Evolutionary conservation across 2,797 vertebrate species (phyloP).

Genomic region (Aplochiton taeniatus): DNA sequence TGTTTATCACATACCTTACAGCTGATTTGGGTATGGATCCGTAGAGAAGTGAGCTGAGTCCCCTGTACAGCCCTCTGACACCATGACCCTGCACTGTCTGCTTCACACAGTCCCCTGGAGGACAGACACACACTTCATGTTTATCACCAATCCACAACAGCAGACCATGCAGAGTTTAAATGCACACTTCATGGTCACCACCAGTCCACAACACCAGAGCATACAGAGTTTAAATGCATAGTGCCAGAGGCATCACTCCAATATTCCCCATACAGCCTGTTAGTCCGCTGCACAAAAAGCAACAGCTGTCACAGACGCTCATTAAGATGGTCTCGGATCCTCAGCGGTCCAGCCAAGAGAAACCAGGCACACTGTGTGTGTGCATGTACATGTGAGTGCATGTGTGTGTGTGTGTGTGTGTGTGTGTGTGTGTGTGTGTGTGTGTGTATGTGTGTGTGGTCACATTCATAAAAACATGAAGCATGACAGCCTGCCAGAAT

Average conservation of each 20-base stretch:
- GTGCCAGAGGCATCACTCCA: neutral
- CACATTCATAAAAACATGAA: constrained; percentile 59
- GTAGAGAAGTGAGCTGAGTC: constrained; percentile 91
- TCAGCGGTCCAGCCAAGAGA: constrained; percentile 46
- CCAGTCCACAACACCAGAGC: neutral
- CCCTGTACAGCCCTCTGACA: constrained; percentile 88
- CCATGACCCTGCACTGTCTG: constrained; percentile 89
- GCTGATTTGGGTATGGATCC: constrained; percentile 97
- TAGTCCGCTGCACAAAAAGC: constrained; percentile 38
- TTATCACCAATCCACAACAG: neutral
- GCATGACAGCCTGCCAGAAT: constrained; percentile 67
- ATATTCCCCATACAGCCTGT: constrained; percentile 16
- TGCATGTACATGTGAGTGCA: constrained; percentile 29
- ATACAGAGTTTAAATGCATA: too few species aligned
- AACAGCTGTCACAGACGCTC: constrained; percentile 66
- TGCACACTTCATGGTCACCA: neutral
- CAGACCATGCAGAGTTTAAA: too few species aligned
- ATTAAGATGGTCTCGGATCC: constrained; percentile 61
- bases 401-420: constrained; percentile 33
- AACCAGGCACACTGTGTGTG: constrained; percentile 25
- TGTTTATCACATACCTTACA: constrained; percentile 77
- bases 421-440: constrained; percentile 27
- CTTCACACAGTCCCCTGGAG: constrained; percentile 87
- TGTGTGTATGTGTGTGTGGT: constrained; percentile 43
- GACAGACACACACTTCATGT: neutral